A percentile compares a stretch with the other conserved stretches of the same genome.
These are phyloP conservation scores for Nephila pilipes DNA, from an alignment of 1,140 invertebrate genomes.

Conservation along the genomic window DNA sequence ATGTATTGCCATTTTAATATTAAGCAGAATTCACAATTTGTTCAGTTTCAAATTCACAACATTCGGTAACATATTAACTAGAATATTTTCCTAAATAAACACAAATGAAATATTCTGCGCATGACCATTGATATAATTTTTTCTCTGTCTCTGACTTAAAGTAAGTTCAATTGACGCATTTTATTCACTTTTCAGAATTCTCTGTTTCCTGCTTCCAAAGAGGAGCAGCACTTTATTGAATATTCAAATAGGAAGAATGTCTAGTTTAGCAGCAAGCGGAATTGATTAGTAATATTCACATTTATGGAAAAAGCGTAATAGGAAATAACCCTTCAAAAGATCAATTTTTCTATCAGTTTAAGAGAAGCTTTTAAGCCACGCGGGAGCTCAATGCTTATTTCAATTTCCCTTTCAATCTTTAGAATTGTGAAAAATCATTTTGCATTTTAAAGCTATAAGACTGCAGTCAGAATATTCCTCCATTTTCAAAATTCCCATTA, in stretches of 20 bases:
- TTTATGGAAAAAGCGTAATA: conserved; percentile 29
- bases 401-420: conserved; percentile 55
- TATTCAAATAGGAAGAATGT: conserved; percentile 44
- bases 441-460: conserved; percentile 51
- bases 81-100: neutral
- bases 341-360: conserved; percentile 64
- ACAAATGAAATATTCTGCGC: neutral
- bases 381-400: conserved; percentile 28
- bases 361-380: conserved; percentile 47
- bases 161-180: neutral
- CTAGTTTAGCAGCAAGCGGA: conserved; percentile 61
- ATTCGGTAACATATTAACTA: too few relatives aligned
- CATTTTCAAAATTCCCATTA: neutral
- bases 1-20: too few relatives aligned
- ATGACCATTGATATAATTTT: neutral
- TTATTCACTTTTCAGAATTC: neutral
- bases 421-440: conserved; percentile 33
- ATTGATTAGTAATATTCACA: conserved; percentile 18
- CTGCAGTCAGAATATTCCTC: neutral
- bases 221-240: neutral
- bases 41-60: too few relatives aligned
- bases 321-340: conserved; percentile 24
- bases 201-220: neutral
- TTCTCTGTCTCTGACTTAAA: neutral
- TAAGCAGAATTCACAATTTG: too few relatives aligned